Conservation (phyloP, 2,113 vertebrate species). For the Cynoglossus semilaevis region DNA sequence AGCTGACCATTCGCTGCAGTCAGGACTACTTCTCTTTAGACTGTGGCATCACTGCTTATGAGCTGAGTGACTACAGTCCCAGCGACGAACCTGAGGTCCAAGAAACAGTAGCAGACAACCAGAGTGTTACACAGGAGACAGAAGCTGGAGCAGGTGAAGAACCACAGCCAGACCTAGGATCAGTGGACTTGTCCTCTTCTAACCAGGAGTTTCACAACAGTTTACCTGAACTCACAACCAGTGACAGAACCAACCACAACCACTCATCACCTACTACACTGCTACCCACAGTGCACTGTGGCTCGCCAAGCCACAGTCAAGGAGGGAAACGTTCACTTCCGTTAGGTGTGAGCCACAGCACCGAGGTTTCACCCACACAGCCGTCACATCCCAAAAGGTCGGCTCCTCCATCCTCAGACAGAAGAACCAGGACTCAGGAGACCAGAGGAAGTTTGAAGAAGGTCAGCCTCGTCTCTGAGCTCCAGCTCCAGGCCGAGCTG, state of each 20-base stretch:
- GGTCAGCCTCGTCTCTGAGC: slow-evolving; percentile 48
- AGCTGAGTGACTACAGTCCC: slow-evolving; percentile 95
- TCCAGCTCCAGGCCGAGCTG: slow-evolving; percentile 81
- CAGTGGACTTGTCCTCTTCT: slow-evolving; percentile 35
- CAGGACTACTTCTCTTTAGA: slow-evolving; percentile 97
- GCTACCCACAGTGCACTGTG: slow-evolving; percentile 51
- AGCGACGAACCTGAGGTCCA: slow-evolving; percentile 81
- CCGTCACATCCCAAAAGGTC: slow-evolving; percentile 86
- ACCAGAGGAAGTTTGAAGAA: slow-evolving; percentile 28
- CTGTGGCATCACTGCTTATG: slow-evolving; percentile 96
- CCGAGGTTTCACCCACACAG: slow-evolving; percentile 84
- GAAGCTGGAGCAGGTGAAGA: background rate
- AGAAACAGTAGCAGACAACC: slow-evolving; percentile 63
- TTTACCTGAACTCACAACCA: slow-evolving; percentile 76
- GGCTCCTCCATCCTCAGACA: slow-evolving; percentile 80
- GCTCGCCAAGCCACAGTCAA: slow-evolving; percentile 68
- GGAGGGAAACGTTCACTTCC: slow-evolving; percentile 80
- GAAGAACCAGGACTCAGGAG: slow-evolving; percentile 47
- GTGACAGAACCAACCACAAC: slow-evolving; percentile 14
- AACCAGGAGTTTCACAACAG: slow-evolving; percentile 76
- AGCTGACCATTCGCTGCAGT: slow-evolving; percentile 96
- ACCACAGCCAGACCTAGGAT: background rate
- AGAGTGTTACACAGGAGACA: background rate
- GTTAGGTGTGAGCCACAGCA: slow-evolving; percentile 81
- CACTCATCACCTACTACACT: background rate